These are phyloP conservation scores for Tetropium fuscum DNA, from an alignment of 2,888 invertebrate species.

Conservation along the genomic window DNA sequence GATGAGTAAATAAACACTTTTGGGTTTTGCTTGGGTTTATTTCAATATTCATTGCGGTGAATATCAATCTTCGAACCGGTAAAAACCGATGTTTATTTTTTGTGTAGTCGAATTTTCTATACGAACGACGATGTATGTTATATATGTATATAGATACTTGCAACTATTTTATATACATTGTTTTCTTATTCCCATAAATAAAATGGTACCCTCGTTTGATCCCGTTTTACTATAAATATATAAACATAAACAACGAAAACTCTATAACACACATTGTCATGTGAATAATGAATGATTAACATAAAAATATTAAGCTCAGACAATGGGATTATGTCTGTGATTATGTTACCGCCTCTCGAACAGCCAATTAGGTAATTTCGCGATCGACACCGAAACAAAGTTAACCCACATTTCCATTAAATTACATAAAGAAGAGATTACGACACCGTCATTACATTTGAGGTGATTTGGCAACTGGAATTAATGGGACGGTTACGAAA, in stretches of 20 bases:
- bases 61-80: too few relatives aligned
- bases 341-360: constrained; percentile 3
- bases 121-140: too few relatives aligned
- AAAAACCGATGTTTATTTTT: too few relatives aligned
- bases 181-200: constrained; percentile 5
- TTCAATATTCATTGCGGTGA: too few relatives aligned
- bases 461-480: constrained; percentile 12
- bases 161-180: background rate
- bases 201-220: constrained; percentile 7
- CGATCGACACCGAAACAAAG: constrained; percentile 7
- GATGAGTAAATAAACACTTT: too few relatives aligned
- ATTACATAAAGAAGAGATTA: constrained; percentile 19
- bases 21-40: too few relatives aligned
- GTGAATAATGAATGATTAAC: background rate
- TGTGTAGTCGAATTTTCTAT: too few relatives aligned
- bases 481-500: background rate
- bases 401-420: constrained; percentile 10
- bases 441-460: constrained; percentile 1
- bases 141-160: too few relatives aligned
- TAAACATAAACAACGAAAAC: constrained; percentile 15
- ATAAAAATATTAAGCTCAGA: constrained; percentile 4
- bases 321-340: constrained; percentile 4
- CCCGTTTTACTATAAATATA: constrained; percentile 21
- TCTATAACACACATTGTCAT: too few relatives aligned
- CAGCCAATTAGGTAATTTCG: constrained; percentile 16